Base-by-base conservation (phyloP, 2,888 invertebrate genomes). In the Oegoconia quadripuncta region DNA sequence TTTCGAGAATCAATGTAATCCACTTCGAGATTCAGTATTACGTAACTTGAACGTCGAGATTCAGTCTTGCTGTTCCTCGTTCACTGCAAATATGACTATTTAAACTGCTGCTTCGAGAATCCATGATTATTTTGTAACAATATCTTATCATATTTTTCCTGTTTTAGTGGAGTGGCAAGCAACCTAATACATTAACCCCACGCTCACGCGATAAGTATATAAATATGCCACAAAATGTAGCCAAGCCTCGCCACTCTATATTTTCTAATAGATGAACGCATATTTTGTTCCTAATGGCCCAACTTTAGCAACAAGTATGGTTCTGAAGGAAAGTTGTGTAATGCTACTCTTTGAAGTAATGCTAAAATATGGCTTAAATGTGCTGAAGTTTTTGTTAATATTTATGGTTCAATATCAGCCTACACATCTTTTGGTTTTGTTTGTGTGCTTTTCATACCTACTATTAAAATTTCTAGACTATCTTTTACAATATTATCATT, bases 221-320 rank as follows among this genome's bases (percentile, higher is more conserved):
- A 76, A 77, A 76, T 70, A 68, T 69, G 73, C 69, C 65, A 70
- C 56, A 51, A 59, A 52, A 55, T 54, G 64, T 46, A 50, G 54
- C 53, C 51, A 46, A 52, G 58, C 58, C 57, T 59, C 55, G 55
- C 48, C 64, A 62, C 71, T 65, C 64, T 64, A 76, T 76, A 77
- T 78, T 79, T 81, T 70, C 66, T 78, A 76, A 77, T 83, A 81
- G 77, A 77, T 69, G 74, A 73, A 78, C 71, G 72, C 73, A 75
- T 80, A 81, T 78, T 81, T 83, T n/a, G 71, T 67, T 73, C 71
- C 64, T 82, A 82, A 84, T 75, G 78, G 75, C 72, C 71, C 64
- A 83, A 84, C 70, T 84, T 81, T 74, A 49, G 63, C 64, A 60
- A 67, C 70, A 52, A 59, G 49, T 61, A 62, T 60, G 56, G 56